Evolutionary conservation across 64 coral and sea anemone genomes (phyloP), one percentile per base, ranked within the genome.

Genomic region (Montipora cactus): DNA sequence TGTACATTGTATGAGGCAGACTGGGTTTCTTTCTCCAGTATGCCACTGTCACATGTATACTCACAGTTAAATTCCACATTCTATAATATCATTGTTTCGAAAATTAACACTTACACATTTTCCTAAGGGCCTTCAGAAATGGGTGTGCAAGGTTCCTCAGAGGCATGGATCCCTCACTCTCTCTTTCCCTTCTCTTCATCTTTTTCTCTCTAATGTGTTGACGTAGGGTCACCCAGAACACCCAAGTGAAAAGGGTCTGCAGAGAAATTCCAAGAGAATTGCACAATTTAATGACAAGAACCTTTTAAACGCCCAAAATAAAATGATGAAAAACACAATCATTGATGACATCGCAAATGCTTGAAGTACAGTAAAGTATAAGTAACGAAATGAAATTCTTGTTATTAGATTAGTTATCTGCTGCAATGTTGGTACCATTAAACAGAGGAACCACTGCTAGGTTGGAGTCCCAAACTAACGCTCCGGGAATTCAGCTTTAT

Each of bases 241-340:
- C 92, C 98, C 95, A 99, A 0, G 98, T 99, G 59, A 96, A 99
- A 46, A 99, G 78, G 67, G 98, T 99, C 98, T 99, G 51, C 13
- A 0, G 5, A 22, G 19, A 70, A 86, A n/a, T 21, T 50, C 2
- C 12, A 52, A 72, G 19, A 4, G 0, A 21, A 5, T 25, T 71
- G 4, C 2, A 18, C 4, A 4, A 8, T 71, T 71, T 11, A 64
- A 12, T 12, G 13, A 64, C 13, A 64, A 22, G 18, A 71, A 71
- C 68, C 18, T 23, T 71, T 9, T 19, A 71, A 71, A 25, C 14
- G 3, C 3, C 9, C 6, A 55, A 55, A 55, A 37, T 37, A 37
- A 37, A 37, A 37, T 37, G 37, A 37, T 37, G 37, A 37, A 37
- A 37, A 37, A 37, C 37, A 37, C 37, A 37, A 37, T 37, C 37